Evolutionary conservation across 2,113 vertebrate species (phyloP).

Genomic region (Pogonocichla stellata): DNA sequence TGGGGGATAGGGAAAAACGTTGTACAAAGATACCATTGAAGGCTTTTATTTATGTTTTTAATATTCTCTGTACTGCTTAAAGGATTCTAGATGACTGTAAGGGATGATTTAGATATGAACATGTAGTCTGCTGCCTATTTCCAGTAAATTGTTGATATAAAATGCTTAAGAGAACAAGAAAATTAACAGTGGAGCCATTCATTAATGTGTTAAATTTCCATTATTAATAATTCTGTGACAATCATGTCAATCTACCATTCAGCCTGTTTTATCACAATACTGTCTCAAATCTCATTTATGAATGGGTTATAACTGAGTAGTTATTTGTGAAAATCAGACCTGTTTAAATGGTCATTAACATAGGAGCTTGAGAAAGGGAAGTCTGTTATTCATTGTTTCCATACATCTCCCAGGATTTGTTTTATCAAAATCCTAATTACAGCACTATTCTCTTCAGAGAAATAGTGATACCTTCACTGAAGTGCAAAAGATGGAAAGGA

Average conservation of each 20-base stretch:
- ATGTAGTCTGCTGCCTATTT: neutral
- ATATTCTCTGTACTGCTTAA: neutral
- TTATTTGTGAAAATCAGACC: constrained; percentile 9
- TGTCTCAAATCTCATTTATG: neutral
- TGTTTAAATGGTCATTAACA: constrained; percentile 18
- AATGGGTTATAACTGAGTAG: neutral
- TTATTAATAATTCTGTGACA: neutral
- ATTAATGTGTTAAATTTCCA: neutral
- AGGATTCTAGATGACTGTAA: neutral
- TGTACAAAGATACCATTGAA: neutral
- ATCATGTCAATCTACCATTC: neutral
- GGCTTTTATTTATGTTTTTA: neutral
- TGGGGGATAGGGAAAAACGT: neutral
- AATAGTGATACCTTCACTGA: neutral
- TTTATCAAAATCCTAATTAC: neutral
- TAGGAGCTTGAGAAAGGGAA: neutral
- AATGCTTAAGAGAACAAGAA: neutral
- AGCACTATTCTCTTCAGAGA: neutral
- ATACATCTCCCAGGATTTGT: neutral
- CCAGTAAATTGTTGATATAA: neutral
- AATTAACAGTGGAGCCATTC: neutral
- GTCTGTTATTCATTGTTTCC: neutral
- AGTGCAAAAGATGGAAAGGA: neutral
- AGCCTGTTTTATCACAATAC: neutral
- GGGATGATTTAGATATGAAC: neutral